phyloP scores from a whole-genome alignment of 2,888 invertebrate species.

The Drosophila tanythrix region DNA sequence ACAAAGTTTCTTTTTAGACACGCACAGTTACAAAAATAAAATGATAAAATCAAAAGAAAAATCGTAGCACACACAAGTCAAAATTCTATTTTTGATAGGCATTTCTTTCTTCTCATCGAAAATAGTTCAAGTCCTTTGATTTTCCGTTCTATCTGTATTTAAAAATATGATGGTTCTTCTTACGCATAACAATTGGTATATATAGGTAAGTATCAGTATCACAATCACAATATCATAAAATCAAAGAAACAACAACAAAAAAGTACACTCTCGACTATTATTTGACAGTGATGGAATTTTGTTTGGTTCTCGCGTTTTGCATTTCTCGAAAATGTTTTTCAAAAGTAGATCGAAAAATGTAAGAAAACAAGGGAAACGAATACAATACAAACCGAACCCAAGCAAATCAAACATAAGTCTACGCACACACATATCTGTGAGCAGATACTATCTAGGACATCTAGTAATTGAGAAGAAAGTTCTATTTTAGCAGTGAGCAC shows the following conservation, averaged over 20 bases:
- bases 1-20: conserved; percentile 56
- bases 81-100: conserved; percentile 24
- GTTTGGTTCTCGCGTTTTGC: conserved; percentile 37
- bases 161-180: conserved; percentile 16
- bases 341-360: conserved; percentile 38
- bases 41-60: conserved; percentile 37
- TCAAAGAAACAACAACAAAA: conserved; percentile 80
- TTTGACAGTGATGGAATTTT: conserved; percentile 27
- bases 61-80: conserved; percentile 42
- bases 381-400: conserved; percentile 61
- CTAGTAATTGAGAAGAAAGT: conserved; percentile 19
- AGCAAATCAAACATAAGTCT: conserved; percentile 78
- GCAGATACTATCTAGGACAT: conserved; percentile 11
- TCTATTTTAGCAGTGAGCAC: conserved; percentile 11
- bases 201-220: conserved; percentile 1
- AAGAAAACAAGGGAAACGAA: conserved; percentile 21
- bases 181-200: conserved; percentile 33
- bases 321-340: conserved; percentile 20
- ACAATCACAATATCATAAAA: conserved; percentile 40
- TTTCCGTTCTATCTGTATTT: not conserved
- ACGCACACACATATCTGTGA: conserved; percentile 29
- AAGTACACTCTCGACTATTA: conserved; percentile 71
- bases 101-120: conserved; percentile 27
- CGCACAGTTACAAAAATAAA: conserved; percentile 61
- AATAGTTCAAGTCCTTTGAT: conserved; percentile 59